Percentiles rank a stretch among this genome's conserved stretches.
Conservation (phyloP, 2,797 vertebrate species). For the Nasua narica region DNA sequence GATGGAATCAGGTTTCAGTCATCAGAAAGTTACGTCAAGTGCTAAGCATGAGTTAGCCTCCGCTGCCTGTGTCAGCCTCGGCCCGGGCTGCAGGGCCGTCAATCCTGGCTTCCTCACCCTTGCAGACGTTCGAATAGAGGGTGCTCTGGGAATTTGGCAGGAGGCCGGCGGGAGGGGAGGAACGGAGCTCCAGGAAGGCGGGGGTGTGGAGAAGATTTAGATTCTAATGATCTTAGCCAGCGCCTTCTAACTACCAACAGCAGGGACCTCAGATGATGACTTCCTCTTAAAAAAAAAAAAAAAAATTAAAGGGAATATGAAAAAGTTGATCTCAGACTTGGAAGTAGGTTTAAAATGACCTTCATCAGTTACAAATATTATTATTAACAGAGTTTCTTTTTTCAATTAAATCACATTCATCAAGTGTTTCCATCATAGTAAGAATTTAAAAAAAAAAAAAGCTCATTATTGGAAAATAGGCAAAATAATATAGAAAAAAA, state of each 20-base stretch:
- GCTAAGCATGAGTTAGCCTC: constrained; percentile 76
- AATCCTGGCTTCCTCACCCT: constrained; percentile 59
- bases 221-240: neutral
- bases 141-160: constrained; percentile 44
- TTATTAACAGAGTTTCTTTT: neutral
- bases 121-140: constrained; percentile 54
- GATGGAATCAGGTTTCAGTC: constrained; percentile 73
- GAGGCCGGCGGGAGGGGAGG: neutral
- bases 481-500: neutral
- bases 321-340: constrained; percentile 61
- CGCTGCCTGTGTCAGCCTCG: constrained; percentile 67
- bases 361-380: neutral
- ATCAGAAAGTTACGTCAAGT: constrained; percentile 73
- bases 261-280: constrained; percentile 28
- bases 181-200: neutral
- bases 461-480: neutral
- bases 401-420: neutral
- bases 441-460: neutral
- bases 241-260: neutral
- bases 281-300: constrained; percentile 42
- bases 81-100: constrained; percentile 65
- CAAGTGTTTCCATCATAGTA: neutral
- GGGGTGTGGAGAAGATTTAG: neutral
- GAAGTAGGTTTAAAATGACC: constrained; percentile 38
- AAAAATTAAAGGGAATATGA: neutral